Conservation (phyloP, 2,113 vertebrate species). For the Grammomys dolichurus region DNA sequence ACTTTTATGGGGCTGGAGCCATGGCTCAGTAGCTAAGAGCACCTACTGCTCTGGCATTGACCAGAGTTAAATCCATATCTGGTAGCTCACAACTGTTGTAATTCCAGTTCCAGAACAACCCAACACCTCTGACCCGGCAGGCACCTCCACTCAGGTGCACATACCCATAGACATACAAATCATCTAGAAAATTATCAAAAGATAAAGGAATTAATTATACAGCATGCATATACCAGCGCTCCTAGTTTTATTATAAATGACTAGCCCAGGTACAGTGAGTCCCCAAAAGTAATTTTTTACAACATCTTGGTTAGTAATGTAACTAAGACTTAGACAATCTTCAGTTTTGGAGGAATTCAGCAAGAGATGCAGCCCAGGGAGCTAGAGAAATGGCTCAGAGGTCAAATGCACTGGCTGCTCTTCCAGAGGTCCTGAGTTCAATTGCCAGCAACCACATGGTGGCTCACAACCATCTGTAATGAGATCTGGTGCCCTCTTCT, state of each 20-base stretch:
- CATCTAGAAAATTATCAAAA: neutral
- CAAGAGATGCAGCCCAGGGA: neutral
- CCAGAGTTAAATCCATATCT: neutral
- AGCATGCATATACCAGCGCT: neutral
- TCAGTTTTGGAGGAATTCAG: neutral
- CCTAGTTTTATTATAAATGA: neutral
- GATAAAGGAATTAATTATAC: neutral
- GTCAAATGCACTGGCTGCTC: too few species aligned
- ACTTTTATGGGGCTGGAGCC: neutral
- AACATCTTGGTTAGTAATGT: neutral
- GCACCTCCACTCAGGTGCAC: neutral
- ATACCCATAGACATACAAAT: neutral
- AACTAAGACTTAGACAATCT: too few species aligned
- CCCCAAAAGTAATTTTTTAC: neutral
- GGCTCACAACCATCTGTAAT: too few species aligned
- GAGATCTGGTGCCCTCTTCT: too few species aligned
- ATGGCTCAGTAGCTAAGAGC: neutral
- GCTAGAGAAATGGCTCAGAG: too few species aligned
- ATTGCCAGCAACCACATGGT: too few species aligned
- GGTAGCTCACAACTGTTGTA: neutral
- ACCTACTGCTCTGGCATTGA: neutral
- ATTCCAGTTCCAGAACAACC: neutral
- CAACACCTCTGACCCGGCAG: neutral
- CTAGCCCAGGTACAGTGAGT: too few species aligned
- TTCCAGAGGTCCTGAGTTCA: too few species aligned